phyloP scores from a whole-genome alignment of 1,140 invertebrate genomes.

The Chelonus insularis region DNA sequence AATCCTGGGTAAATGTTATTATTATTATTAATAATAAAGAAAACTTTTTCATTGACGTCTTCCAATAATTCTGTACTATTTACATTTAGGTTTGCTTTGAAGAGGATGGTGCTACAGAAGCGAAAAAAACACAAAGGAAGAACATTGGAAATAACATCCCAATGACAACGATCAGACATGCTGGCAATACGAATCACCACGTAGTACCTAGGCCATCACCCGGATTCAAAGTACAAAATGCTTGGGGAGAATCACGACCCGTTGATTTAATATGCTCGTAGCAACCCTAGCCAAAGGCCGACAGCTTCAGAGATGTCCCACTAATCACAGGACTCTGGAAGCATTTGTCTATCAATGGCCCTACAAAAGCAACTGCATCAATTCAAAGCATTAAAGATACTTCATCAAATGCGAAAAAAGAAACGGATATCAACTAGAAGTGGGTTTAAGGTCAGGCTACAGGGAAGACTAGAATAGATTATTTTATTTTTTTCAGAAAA shows the following conservation, averaged over 20 bases:
- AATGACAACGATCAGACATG: slow-evolving; percentile 45
- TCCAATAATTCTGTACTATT: too few relatives aligned
- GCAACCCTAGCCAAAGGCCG: slow-evolving; percentile 45
- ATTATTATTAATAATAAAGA: too few relatives aligned
- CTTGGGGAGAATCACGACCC: slow-evolving; percentile 46
- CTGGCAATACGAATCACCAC: slow-evolving; percentile 36
- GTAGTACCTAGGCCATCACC: slow-evolving; percentile 43
- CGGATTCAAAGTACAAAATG: slow-evolving; percentile 45
- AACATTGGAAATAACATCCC: slow-evolving; percentile 37
- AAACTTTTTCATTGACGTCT: too few relatives aligned
- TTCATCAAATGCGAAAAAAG: not conserved
- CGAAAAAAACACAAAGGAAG: slow-evolving; percentile 34
- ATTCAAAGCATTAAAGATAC: too few relatives aligned
- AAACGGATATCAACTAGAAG: not conserved
- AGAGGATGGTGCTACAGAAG: slow-evolving; percentile 36
- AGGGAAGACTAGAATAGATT: too few relatives aligned
- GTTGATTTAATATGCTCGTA: slow-evolving; percentile 51
- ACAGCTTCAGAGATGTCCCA: slow-evolving; percentile 49
- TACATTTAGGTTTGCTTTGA: slow-evolving; percentile 55
- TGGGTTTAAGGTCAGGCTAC: too few relatives aligned
- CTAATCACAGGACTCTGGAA: slow-evolving; percentile 52
- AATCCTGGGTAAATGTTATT: slow-evolving; percentile 47
- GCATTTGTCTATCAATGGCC: slow-evolving; percentile 42
- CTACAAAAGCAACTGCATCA: slow-evolving; percentile 10
- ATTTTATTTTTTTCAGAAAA: too few relatives aligned